Conservation (phyloP, 1,140 invertebrate genomes). For the Bombus sibiricus region DNA sequence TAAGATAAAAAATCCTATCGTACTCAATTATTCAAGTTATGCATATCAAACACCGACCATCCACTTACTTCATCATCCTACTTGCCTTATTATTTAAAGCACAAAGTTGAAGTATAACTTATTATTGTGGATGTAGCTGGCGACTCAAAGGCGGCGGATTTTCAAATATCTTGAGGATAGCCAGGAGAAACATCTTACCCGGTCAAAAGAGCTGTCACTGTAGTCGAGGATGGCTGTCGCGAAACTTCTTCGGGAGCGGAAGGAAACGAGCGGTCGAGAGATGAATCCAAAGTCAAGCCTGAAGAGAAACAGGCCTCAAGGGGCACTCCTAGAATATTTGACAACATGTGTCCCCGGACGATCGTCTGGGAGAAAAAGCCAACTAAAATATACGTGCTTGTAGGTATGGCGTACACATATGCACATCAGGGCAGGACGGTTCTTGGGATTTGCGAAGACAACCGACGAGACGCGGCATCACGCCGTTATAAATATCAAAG, state of each 20-base stretch:
- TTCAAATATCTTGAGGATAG: conserved; percentile 26
- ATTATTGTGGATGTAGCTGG: neutral
- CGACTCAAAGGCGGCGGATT: conserved; percentile 15
- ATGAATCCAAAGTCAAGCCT: conserved; percentile 63
- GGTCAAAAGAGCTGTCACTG: conserved; percentile 40
- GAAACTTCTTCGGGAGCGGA: conserved; percentile 50
- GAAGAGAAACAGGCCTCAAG: conserved; percentile 64
- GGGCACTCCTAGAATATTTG: conserved; percentile 63
- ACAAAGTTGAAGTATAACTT: neutral
- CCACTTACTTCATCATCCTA: neutral
- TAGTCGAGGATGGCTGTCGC: conserved; percentile 36
- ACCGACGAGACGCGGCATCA: neutral
- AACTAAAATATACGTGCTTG: conserved; percentile 38
- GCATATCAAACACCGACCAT: neutral
- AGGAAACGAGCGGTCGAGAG: conserved; percentile 56
- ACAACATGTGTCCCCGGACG: conserved; percentile 68
- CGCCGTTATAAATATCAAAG: conserved; percentile 48
- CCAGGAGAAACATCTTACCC: neutral
- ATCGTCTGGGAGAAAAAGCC: conserved; percentile 52
- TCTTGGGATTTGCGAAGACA: conserved; percentile 33
- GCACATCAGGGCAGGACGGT: neutral
- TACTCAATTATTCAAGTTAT: neutral
- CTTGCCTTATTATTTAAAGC: neutral
- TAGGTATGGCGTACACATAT: neutral
- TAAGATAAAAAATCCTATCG: neutral